Conservation (phyloP, 2,888 invertebrate genomes). For the Caenorhabditis sinica region DNA sequence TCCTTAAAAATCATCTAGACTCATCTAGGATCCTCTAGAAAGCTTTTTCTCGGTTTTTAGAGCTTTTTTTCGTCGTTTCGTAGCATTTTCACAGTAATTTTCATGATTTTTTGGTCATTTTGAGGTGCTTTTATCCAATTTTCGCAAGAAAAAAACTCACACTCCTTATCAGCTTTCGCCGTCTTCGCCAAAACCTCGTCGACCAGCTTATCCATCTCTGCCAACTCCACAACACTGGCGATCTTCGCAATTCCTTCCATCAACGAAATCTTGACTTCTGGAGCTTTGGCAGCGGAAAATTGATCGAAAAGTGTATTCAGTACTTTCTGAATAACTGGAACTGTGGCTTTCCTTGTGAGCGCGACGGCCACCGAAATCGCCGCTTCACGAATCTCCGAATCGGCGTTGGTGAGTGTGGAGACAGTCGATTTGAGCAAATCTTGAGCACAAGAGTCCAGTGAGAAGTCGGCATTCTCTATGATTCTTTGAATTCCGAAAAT, state of each 20-base stretch:
- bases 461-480: conserved; percentile 54
- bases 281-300: conserved; percentile 60
- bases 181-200: conserved; percentile 69
- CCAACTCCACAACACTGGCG: conserved; percentile 24
- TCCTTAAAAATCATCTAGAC: no score
- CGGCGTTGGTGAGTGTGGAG: conserved; percentile 40
- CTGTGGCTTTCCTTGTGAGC: conserved; percentile 29
- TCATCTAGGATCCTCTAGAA: no score
- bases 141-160: conserved; percentile 44
- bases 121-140: not conserved
- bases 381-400: conserved; percentile 40
- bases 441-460: conserved; percentile 59
- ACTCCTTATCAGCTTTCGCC: conserved; percentile 70
- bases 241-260: conserved; percentile 66
- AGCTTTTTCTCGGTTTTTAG: no score
- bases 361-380: conserved; percentile 55
- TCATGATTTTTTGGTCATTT: no score
- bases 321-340: conserved; percentile 50
- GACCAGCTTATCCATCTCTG: conserved; percentile 66
- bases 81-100: no score
- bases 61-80: no score
- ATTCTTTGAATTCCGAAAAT: conserved; percentile 84
- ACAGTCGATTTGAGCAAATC: conserved; percentile 65
- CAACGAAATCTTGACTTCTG: conserved; percentile 64
- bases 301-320: conserved; percentile 67